phyloP scores from a whole-genome alignment of 2,888 invertebrate species.

The Elegia similella region DNA sequence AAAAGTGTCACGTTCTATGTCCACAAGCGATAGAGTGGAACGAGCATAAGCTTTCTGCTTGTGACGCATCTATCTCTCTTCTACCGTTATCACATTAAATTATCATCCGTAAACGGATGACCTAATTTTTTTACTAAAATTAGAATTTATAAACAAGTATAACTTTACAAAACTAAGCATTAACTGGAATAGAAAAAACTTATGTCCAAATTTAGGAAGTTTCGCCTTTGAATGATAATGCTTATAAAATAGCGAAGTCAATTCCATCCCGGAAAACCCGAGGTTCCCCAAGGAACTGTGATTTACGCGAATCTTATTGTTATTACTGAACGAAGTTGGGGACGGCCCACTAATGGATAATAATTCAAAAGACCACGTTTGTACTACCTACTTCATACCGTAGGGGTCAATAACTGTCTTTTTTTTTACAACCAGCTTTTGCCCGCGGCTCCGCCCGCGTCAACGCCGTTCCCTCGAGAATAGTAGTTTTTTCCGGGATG shows the following conservation, averaged over 20 bases:
- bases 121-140: too few species aligned
- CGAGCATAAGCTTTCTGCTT: too few species aligned
- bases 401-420: neutral
- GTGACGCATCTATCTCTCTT: too few species aligned
- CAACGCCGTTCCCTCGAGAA: too few species aligned
- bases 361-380: constrained; percentile 12
- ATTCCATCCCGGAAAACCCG: constrained; percentile 14
- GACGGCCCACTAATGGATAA: constrained; percentile 14
- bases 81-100: too few species aligned
- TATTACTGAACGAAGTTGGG: constrained; percentile 15
- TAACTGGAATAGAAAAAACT: neutral
- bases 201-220: constrained; percentile 1
- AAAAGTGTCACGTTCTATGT: too few species aligned
- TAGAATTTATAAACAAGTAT: too few species aligned
- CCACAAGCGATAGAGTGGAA: too few species aligned
- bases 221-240: constrained; percentile 12
- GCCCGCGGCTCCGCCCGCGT: too few species aligned
- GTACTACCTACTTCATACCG: neutral
- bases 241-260: constrained; percentile 5
- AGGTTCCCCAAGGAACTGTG: constrained; percentile 13
- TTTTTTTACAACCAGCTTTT: too few species aligned
- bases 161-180: neutral
- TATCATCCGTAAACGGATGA: too few species aligned
- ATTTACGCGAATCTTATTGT: constrained; percentile 17
- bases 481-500: too few species aligned